A percentile compares a stretch with the other conserved stretches of the same genome.
phyloP scores from a whole-genome alignment of 2,888 invertebrate genomes.

The Chironomus riparius region DNA sequence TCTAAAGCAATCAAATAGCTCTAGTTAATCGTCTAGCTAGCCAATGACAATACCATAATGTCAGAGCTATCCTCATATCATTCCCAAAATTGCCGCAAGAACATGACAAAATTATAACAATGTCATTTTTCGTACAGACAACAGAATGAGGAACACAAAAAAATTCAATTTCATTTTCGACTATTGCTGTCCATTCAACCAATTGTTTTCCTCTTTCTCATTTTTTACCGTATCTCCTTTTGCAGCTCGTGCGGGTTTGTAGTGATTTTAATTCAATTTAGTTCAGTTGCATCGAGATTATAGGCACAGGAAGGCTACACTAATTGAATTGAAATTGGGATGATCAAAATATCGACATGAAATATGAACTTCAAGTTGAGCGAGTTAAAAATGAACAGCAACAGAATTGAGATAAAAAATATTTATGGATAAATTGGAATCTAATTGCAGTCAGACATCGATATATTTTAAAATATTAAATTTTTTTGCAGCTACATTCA shows the following conservation, averaged over 20 bases:
- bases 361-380: too few relatives aligned
- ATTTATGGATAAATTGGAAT: background rate
- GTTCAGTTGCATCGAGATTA: background rate
- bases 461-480: background rate
- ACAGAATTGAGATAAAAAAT: background rate
- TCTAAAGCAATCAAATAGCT: too few relatives aligned
- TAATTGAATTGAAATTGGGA: background rate
- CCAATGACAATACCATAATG: too few relatives aligned
- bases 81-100: too few relatives aligned
- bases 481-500: too few relatives aligned
- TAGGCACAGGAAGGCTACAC: background rate
- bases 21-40: too few relatives aligned
- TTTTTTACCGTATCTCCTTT: background rate
- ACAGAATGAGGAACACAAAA: too few relatives aligned
- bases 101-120: too few relatives aligned
- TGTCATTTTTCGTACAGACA: too few relatives aligned
- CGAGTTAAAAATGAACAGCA: too few relatives aligned
- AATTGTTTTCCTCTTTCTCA: background rate
- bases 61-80: too few relatives aligned
- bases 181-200: background rate
- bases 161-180: background rate
- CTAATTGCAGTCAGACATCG: background rate
- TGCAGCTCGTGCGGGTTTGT: background rate
- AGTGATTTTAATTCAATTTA: constrained; percentile 23
- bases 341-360: too few relatives aligned